Evolutionary conservation across 2,888 invertebrate genomes (phyloP), one percentile per base, ranked within the genome.

Genomic region (Drosophila mimetica): DNA sequence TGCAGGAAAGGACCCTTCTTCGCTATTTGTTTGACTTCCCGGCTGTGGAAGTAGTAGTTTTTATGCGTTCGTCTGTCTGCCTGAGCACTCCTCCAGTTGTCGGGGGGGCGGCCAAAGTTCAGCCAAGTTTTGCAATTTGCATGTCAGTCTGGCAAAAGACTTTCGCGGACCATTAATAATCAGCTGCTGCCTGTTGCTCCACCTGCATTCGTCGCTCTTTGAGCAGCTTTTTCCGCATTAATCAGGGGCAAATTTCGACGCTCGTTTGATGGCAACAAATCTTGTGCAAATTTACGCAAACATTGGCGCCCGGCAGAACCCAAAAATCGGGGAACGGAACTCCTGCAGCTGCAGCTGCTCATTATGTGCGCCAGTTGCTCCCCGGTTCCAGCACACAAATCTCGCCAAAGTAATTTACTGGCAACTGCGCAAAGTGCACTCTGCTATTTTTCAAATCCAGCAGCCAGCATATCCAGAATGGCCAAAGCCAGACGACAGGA

Each of bases 331-430:
- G 16, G 46, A n/a, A n/a, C 34, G 13, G 20, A 11, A 13, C 36
- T 14, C 14, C 14, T 22, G 6, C 25, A 7, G 36, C 42, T 50
- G 72, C 84, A 77, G 71, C 70, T 85, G 83, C 80, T 88, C 80
- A 80, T 80, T 80, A 80, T 80, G 79, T 66, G 67, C 75, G 65
- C 65, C 79, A 75, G 70, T 72, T 75, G 75, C 51, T 20, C 46
- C 44, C 34, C 60, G 44, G 70, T 48, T 46, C 16, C 36, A 44
- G 57, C 76, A 80, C 87, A 86, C 81, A 82, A 87, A 85, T 85
- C 88, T 86, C 78, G 72, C 80, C 65, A 77, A 81, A 86, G 81
- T 86, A 88, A 82, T 82, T 82, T 86, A 88, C 84, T 88, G 69
- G 64, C 83, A 79, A 32, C 59, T 69, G 58, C 42, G 67, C 50